phyloP scores from a whole-genome alignment of 2,888 invertebrate species.

The Drosophila flavopinicola region DNA sequence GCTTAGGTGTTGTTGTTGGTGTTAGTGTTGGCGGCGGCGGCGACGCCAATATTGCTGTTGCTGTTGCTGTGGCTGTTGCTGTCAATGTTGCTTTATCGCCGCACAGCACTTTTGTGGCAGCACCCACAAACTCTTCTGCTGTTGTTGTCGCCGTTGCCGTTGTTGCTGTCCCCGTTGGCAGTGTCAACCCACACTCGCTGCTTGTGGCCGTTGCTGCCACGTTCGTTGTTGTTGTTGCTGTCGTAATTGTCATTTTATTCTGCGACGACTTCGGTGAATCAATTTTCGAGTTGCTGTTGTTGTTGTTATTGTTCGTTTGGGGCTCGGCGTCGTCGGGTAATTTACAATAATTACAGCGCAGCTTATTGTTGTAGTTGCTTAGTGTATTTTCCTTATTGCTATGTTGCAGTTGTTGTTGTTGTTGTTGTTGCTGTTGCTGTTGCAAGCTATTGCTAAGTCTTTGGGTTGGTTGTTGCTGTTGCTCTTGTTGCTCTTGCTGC shows the following conservation, averaged over 20 bases:
- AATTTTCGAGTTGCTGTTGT: slow-evolving; percentile 68
- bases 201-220: slow-evolving; percentile 59
- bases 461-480: slow-evolving; percentile 77
- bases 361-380: slow-evolving; percentile 64
- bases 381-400: slow-evolving; percentile 79
- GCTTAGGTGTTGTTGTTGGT: slow-evolving; percentile 66
- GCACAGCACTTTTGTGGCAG: slow-evolving; percentile 73
- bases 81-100: slow-evolving; percentile 74
- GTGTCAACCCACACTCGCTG: slow-evolving; percentile 78
- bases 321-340: slow-evolving; percentile 74
- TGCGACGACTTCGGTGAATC: slow-evolving; percentile 74
- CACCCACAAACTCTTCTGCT: slow-evolving; percentile 67
- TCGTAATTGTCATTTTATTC: slow-evolving; percentile 79
- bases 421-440: slow-evolving; percentile 55
- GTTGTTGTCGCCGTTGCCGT: slow-evolving; percentile 34
- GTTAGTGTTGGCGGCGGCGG: slow-evolving; percentile 39
- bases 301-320: slow-evolving; percentile 72
- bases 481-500: slow-evolving; percentile 43
- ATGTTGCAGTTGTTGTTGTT: slow-evolving; percentile 61
- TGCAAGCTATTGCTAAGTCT: slow-evolving; percentile 81
- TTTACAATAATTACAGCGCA: slow-evolving; percentile 80
- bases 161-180: slow-evolving; percentile 42
- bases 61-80: slow-evolving; percentile 47
- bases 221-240: slow-evolving; percentile 62
- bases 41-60: slow-evolving; percentile 38